Evolutionary conservation across 2,797 vertebrate species (phyloP).

Genomic region (Tauraco hartlaubi): DNA sequence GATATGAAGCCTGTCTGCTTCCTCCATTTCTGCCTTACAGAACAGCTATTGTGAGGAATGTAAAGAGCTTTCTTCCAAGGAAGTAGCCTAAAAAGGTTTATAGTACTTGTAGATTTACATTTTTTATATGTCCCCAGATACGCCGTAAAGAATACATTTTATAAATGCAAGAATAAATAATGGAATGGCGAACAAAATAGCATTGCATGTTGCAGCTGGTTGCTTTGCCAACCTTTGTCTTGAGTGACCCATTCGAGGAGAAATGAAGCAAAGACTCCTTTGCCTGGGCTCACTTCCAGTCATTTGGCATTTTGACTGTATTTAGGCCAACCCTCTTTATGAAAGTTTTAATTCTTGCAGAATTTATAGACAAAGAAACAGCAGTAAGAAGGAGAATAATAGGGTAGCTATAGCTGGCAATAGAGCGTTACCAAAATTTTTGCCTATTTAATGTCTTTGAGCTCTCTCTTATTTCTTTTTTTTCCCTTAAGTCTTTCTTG

Average conservation of each 20-base stretch:
- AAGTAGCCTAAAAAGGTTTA: background rate
- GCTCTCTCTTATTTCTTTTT: background rate
- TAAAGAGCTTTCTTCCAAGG: slow-evolving; percentile 10
- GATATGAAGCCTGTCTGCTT: background rate
- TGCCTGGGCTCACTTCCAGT: background rate
- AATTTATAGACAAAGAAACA: background rate
- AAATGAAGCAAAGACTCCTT: background rate
- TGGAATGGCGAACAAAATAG: background rate
- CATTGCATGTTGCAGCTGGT: rapidly evolving
- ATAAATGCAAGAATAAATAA: slow-evolving; percentile 12
- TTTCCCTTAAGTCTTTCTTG: background rate
- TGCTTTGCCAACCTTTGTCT: slow-evolving; percentile 32
- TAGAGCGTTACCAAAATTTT: background rate
- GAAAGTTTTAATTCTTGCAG: background rate
- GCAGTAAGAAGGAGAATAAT: background rate
- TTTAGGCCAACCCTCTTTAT: background rate
- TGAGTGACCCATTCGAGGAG: slow-evolving; percentile 18
- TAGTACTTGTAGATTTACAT: background rate
- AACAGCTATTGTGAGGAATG: background rate
- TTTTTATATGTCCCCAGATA: slow-evolving; percentile 1
- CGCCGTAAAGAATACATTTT: background rate
- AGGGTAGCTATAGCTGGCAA: background rate
- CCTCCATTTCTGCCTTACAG: background rate
- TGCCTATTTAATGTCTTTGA: background rate
- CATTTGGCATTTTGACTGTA: background rate